Evolutionary conservation across 1,140 invertebrate genomes (phyloP).

Genomic region (Achroia grisella): DNA sequence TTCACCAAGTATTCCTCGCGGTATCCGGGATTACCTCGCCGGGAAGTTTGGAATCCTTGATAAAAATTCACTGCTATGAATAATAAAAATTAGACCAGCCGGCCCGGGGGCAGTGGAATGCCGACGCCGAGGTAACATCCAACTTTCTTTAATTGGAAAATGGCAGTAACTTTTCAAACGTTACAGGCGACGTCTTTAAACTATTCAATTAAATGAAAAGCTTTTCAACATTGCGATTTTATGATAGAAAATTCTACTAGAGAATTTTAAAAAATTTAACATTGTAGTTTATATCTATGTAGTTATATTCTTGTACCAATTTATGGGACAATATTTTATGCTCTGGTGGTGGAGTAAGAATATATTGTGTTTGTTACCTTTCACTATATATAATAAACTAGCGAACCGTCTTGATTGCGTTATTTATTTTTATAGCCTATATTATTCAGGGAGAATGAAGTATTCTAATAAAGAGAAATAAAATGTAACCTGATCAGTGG

Average conservation of each 20-base stretch:
- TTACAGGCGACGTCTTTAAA: not conserved
- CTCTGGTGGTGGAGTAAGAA: too few relatives aligned
- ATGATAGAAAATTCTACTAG: not conserved
- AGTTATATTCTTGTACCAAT: too few relatives aligned
- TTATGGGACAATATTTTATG: too few relatives aligned
- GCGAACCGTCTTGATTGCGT: too few relatives aligned
- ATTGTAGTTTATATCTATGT: too few relatives aligned
- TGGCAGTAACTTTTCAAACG: not conserved
- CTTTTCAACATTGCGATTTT: not conserved
- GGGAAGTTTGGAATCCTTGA: slow-evolving; percentile 4
- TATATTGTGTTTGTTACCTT: too few relatives aligned
- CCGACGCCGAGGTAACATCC: not conserved
- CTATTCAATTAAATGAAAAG: not conserved
- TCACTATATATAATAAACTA: too few relatives aligned
- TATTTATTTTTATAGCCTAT: too few relatives aligned
- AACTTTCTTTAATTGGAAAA: slow-evolving; percentile 4
- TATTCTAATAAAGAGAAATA: too few relatives aligned
- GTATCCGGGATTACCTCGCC: slow-evolving; percentile 13
- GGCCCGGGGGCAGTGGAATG: not conserved
- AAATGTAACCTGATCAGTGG: too few relatives aligned
- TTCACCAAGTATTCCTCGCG: slow-evolving; percentile 13
- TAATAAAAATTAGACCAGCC: slow-evolving; percentile 16
- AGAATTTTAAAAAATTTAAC: not conserved
- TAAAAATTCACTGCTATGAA: slow-evolving; percentile 20
- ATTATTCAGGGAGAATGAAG: too few relatives aligned